Evolutionary conservation across 2,113 vertebrate species (phyloP).

Genomic region (Antidorcas marsupialis): DNA sequence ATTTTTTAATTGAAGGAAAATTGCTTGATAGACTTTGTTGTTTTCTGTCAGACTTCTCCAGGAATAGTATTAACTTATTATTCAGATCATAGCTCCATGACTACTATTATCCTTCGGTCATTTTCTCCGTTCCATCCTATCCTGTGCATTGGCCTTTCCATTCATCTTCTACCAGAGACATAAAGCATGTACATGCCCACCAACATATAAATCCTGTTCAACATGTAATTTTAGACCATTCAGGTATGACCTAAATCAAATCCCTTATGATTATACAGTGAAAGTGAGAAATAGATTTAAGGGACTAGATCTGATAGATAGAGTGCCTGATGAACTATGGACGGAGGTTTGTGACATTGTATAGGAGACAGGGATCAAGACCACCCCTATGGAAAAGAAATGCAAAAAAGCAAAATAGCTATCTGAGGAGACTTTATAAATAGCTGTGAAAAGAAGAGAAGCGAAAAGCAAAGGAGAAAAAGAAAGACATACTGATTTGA

Average conservation of each 20-base stretch:
- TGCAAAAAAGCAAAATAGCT: neutral
- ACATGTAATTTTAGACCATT: neutral
- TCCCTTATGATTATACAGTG: neutral
- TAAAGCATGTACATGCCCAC: neutral
- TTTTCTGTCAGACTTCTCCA: neutral
- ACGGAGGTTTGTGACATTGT: rapidly evolving
- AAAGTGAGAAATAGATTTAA: neutral
- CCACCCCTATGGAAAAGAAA: neutral
- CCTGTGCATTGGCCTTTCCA: neutral
- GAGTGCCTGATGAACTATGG: neutral
- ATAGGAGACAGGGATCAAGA: neutral
- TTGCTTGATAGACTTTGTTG: neutral
- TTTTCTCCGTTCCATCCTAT: neutral
- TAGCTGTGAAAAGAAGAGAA: neutral
- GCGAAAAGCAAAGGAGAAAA: neutral
- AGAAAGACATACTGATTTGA: neutral
- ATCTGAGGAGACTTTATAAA: neutral
- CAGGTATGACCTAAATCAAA: neutral
- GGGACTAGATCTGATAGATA: neutral
- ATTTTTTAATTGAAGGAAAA: neutral
- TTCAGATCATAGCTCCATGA: neutral
- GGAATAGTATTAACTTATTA: neutral
- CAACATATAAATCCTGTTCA: neutral
- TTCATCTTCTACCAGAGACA: neutral
- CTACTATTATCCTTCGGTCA: too few relatives aligned